phyloP scores from a whole-genome alignment of 2,113 vertebrate genomes.

The Bufo bufo region DNA sequence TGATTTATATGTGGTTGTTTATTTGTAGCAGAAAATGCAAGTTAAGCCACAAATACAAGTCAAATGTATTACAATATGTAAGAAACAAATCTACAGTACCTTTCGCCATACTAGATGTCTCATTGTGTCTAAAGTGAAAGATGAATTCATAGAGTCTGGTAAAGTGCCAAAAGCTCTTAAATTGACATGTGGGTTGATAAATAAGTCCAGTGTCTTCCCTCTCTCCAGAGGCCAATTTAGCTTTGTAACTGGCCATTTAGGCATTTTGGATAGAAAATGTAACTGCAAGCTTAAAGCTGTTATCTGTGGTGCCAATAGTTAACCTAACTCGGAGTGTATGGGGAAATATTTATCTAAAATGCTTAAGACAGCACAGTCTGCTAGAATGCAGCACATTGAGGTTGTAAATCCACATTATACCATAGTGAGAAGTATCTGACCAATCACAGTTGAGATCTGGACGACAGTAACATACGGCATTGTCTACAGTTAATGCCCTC shows the following conservation, averaged over 20 bases:
- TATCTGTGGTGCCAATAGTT: slow-evolving; percentile 55
- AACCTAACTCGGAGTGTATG: slow-evolving; percentile 43
- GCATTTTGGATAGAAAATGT: slow-evolving; percentile 54
- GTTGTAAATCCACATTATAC: slow-evolving; percentile 55
- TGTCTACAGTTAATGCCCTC: slow-evolving; percentile 51
- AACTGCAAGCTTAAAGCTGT: slow-evolving; percentile 55
- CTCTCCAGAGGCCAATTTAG: slow-evolving; percentile 55
- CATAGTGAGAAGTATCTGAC: slow-evolving; percentile 43
- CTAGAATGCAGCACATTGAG: slow-evolving; percentile 52
- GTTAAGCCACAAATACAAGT: background rate
- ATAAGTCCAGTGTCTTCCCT: slow-evolving; percentile 32
- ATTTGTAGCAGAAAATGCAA: background rate
- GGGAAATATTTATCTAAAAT: slow-evolving; percentile 56
- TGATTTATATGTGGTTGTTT: background rate
- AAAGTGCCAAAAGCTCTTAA: slow-evolving; percentile 30
- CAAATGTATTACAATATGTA: background rate
- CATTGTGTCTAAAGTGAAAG: slow-evolving; percentile 13
- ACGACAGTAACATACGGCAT: slow-evolving; percentile 49
- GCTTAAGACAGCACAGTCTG: slow-evolving; percentile 52
- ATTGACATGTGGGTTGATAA: slow-evolving; percentile 44
- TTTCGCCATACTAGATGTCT: slow-evolving; percentile 1
- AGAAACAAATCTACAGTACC: background rate
- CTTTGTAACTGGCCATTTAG: slow-evolving; percentile 54
- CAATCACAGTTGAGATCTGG: slow-evolving; percentile 46
- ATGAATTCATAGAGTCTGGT: slow-evolving; percentile 24